Conservation (phyloP, 2,797 vertebrate genomes). For the Notolabrus celidotus region DNA sequence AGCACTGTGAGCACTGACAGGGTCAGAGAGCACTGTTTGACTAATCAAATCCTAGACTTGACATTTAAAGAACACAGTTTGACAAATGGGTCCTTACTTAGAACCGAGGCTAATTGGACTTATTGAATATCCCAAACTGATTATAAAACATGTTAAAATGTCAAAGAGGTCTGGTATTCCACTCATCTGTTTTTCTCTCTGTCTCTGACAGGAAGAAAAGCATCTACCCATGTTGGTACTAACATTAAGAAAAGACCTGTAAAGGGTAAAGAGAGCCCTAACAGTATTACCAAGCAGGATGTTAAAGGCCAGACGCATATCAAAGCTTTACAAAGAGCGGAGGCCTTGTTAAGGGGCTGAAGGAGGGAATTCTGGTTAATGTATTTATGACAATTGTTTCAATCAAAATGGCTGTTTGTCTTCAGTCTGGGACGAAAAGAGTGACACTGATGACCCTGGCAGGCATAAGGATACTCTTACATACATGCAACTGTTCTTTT, state of each 20-base stretch:
- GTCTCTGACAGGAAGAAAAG: slow-evolving; percentile 32
- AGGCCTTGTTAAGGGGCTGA: slow-evolving; percentile 62
- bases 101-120: slow-evolving; percentile 67
- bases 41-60: slow-evolving; percentile 58
- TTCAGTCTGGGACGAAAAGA: slow-evolving; percentile 24
- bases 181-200: slow-evolving; percentile 6
- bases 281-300: slow-evolving; percentile 63
- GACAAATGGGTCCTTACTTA: slow-evolving; percentile 65
- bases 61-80: slow-evolving; percentile 73
- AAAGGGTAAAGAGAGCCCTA: slow-evolving; percentile 72
- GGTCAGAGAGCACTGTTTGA: slow-evolving; percentile 45
- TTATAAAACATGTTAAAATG: slow-evolving; percentile 75
- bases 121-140: slow-evolving; percentile 59
- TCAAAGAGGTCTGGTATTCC: slow-evolving; percentile 54
- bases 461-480: not conserved
- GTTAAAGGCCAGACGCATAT: slow-evolving; percentile 74
- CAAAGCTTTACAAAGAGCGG: slow-evolving; percentile 66
- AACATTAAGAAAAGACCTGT: slow-evolving; percentile 63
- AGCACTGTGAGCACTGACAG: not conserved
- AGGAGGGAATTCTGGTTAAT: slow-evolving; percentile 51
- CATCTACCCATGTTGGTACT: slow-evolving; percentile 68
- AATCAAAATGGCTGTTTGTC: slow-evolving; percentile 64
- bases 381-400: slow-evolving; percentile 67
- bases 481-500: not conserved
- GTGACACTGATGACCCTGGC: slow-evolving; percentile 14